phyloP scores from a whole-genome alignment of 2,888 invertebrate species.

The Dicranocentrus wangi region DNA sequence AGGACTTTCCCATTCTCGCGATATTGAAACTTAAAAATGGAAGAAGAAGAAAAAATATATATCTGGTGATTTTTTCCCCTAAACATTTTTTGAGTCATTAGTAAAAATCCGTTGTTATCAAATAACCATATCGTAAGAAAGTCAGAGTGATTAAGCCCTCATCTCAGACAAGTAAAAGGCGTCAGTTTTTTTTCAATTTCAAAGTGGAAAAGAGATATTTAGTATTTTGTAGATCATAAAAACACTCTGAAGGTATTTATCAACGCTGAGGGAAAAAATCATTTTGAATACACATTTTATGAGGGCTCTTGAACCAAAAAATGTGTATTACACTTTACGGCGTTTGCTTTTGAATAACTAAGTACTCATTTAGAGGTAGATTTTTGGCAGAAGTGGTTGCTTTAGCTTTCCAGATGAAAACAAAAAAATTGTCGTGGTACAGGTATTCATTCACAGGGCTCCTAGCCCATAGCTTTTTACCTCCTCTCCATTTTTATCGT shows the following conservation, averaged over 20 bases:
- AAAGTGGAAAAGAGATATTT: slow-evolving; percentile 31
- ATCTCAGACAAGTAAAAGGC: slow-evolving; percentile 36
- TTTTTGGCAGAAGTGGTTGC: not conserved
- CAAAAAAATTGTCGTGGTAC: slow-evolving; percentile 4
- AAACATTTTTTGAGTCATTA: slow-evolving; percentile 49
- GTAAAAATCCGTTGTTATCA: slow-evolving; percentile 39
- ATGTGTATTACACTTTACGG: not conserved
- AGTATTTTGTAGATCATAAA: slow-evolving; percentile 47
- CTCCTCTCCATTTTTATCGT: no score
- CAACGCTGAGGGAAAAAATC: not conserved
- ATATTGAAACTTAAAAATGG: not conserved
- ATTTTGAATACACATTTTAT: not conserved
- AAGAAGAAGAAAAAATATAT: slow-evolving; percentile 20
- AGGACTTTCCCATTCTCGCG: slow-evolving; percentile 37
- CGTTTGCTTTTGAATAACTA: no score
- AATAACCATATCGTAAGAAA: slow-evolving; percentile 37
- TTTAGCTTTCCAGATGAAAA: slow-evolving; percentile 9
- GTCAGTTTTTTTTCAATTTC: slow-evolving; percentile 43
- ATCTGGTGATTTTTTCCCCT: no score
- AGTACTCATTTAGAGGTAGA: not conserved
- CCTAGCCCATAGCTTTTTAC: no score
- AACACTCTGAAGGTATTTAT: slow-evolving; percentile 13
- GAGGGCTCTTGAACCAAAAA: not conserved
- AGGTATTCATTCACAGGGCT: no score
- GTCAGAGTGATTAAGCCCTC: slow-evolving; percentile 44